Conservation (phyloP, 2,113 vertebrate genomes). For the Sialia sialis region DNA sequence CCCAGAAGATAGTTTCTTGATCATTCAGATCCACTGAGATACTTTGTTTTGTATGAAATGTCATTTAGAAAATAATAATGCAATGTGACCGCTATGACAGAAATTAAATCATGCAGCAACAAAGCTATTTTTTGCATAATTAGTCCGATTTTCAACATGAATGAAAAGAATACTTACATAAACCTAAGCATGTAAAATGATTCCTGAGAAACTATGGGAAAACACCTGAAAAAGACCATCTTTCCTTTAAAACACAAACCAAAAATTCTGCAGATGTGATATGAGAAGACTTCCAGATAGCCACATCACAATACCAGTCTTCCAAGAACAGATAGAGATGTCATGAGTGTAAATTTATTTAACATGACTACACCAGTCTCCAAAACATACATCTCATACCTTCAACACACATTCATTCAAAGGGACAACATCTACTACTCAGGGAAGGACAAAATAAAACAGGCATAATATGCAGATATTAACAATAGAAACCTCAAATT, state of each 20-base stretch:
- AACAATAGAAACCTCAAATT: background rate
- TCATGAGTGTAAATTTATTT: background rate
- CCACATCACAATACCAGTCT: background rate
- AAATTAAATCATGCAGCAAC: background rate
- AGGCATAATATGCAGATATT: background rate
- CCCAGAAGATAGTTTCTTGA: background rate
- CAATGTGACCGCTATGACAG: background rate
- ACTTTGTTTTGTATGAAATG: background rate
- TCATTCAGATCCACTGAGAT: background rate
- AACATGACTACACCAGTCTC: background rate
- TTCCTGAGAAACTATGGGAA: background rate
- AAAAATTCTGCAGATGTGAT: background rate
- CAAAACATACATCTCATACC: background rate
- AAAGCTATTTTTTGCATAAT: background rate
- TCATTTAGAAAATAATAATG: background rate
- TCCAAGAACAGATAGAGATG: background rate
- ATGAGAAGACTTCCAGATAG: background rate
- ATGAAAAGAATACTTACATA: background rate
- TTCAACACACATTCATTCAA: background rate
- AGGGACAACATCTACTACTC: background rate
- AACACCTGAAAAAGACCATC: background rate
- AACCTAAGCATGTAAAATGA: background rate
- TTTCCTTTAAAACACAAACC: background rate
- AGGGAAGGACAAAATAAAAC: background rate
- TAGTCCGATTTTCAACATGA: background rate